Base-by-base conservation (phyloP, 2,113 vertebrate genomes). In the Electrona antarctica region DNA sequence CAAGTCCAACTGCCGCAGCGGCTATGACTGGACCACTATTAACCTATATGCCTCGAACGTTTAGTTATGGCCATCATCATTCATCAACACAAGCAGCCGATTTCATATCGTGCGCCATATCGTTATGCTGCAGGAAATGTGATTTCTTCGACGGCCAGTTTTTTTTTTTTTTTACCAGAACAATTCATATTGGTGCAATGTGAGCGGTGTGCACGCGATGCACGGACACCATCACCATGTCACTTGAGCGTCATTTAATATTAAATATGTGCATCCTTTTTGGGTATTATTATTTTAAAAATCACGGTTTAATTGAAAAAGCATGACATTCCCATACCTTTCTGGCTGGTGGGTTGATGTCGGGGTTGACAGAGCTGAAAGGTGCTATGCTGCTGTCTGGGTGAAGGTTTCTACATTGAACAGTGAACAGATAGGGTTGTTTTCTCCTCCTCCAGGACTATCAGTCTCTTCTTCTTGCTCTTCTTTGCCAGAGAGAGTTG, bases 1-100 rank as follows among this genome's bases (percentile, higher is more conserved):
- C 85, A 86, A 90, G 85, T 81, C 13, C 77, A 89, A 91, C 76
- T 93, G 91, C 91, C 92, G 92, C 92, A 93, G 88, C 89, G 91
- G 77, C 87, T 86, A 54, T 52, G 21, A 21, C 21, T 21, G 21
- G 21, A 21, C 21, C 21, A 2, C 21, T 21, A 21, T 21, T 21
- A 21, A 21, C 21, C 21, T 21, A 21, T 21, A 75, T 82, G 67
- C 67, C 80, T 80, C 86, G 75, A 74, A 63, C 61, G 67, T 60
- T 85, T 78, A 21, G 21, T 77, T 81, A 60, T 55, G 60, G 79
- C 77, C 12, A 69, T 71, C 72, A 75, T 88, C 83, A 41, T 41
- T 60, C 29, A 60, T 69, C 21, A 12, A 8, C 29, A 21, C 8
- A 59, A 59, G 9, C 14, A 15, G 28, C 29, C 15, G 70, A 66